Base-by-base conservation (phyloP, 2,113 vertebrate species). In the Prionailurus viverrinus region DNA sequence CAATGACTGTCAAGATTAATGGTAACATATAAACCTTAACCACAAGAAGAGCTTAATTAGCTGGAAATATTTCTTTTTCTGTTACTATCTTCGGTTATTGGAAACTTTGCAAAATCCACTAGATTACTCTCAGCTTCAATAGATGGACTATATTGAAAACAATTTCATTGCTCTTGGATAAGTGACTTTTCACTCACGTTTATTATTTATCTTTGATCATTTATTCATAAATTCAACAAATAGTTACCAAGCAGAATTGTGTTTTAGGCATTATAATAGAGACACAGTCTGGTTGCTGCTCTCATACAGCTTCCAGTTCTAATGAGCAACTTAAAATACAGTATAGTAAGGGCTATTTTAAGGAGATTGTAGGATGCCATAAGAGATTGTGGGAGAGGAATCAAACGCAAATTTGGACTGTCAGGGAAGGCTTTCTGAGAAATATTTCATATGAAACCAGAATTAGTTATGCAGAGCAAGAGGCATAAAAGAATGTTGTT, bases 91-190 rank as follows among this genome's bases (percentile, higher is more conserved):
- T 79, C 65, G 11, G 27, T 51, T 74, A 15, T 80, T 91, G 83
- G 29, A 80, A 95, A 68, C 25, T 63, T 80, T 66, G 23, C 55
- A 61, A 96, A 95, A 45, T 45, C 48, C 33, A 53, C 21, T 45
- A 73, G 18, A 68, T 92, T 86, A 61, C 51, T 91, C 15, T 93
- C 53, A 82, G 6, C 13, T 89, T 89, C 92, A 36, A n/a, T 87
- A 69, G 3, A 33, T 58, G 21, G 15, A 73, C 79, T 51, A 65
- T 58, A 89, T 4, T 91, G 10, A 89, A 93, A 88, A 80, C 78
- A 95, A 65, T 96, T 89, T 36, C 31, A 51, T 96, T 96, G 33
- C 95, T 97, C 39, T 96, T 90, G 0, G 23, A 61, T 92, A 68
- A 81, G 12, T 93, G 29, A 82, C 27, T 36, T 94, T 78, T 80